Evolutionary conservation across 2,113 vertebrate species (phyloP).

Genomic region (Morone saxatilis): DNA sequence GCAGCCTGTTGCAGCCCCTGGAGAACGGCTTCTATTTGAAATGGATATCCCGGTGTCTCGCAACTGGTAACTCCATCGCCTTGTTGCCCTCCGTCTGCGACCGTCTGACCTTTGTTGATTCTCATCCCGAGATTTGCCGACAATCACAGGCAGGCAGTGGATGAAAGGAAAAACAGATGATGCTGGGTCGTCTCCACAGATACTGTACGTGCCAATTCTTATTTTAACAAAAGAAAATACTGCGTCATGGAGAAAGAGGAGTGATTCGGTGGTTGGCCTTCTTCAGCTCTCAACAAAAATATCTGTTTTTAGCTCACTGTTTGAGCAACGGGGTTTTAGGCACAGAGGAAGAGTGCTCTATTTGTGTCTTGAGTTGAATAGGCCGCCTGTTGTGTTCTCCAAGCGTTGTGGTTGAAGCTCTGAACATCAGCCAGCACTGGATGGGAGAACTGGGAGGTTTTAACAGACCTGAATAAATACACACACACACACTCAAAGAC

Average conservation of each 20-base stretch:
- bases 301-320: constrained; percentile 61
- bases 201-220: constrained; percentile 58
- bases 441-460: constrained; percentile 65
- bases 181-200: constrained; percentile 57
- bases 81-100: constrained; percentile 60
- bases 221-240: constrained; percentile 67
- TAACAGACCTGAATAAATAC: constrained; percentile 42
- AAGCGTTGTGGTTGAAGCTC: constrained; percentile 59
- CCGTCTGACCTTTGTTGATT: constrained; percentile 73
- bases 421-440: constrained; percentile 62
- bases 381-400: constrained; percentile 62
- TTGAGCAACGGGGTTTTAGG: constrained; percentile 46
- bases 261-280: constrained; percentile 50
- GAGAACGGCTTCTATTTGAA: constrained; percentile 54
- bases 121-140: constrained; percentile 41
- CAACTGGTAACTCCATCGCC: constrained; percentile 63
- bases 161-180: constrained; percentile 54
- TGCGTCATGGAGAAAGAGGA: constrained; percentile 54
- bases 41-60: constrained; percentile 56
- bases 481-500: constrained; percentile 24
- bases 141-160: constrained; percentile 50
- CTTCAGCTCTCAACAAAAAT: constrained; percentile 25
- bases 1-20: neutral
- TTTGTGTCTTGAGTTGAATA: constrained; percentile 67
- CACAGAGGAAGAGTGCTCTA: constrained; percentile 52